A percentile compares a stretch with the other conserved stretches of the same genome.
These are phyloP conservation scores for Crotalus horridus DNA, from an alignment of 2,113 vertebrate species.

Conservation along the genomic window DNA sequence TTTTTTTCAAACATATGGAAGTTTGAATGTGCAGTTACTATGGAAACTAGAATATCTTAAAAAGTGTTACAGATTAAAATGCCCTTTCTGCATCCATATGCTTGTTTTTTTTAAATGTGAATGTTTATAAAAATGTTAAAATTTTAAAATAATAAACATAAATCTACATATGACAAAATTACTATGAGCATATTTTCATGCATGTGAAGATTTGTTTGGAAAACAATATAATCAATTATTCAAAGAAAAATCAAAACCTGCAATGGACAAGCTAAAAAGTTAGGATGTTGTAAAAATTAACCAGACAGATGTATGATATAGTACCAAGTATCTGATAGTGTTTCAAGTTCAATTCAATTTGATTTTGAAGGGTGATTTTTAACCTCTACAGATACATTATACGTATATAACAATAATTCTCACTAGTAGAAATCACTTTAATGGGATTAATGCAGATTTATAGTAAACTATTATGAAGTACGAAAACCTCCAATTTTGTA, in stretches of 20 bases:
- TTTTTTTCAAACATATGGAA: slow-evolving; percentile 19
- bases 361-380: neutral
- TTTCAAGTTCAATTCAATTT: neutral
- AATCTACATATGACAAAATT: neutral
- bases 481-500: neutral
- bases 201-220: neutral
- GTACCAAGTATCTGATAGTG: neutral
- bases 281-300: neutral
- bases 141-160: neutral
- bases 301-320: neutral
- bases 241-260: neutral
- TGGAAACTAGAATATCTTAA: slow-evolving; percentile 7
- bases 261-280: neutral
- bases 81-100: neutral
- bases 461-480: neutral
- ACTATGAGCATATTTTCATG: neutral
- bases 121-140: neutral
- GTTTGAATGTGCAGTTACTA: slow-evolving; percentile 25
- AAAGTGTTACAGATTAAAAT: neutral
- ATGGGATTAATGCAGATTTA: neutral
- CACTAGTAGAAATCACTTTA: neutral
- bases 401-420: neutral
- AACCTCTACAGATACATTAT: neutral
- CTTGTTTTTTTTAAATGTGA: neutral
- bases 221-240: neutral